phyloP scores from a whole-genome alignment of 2,888 invertebrate species.

The Troilus luridus region DNA sequence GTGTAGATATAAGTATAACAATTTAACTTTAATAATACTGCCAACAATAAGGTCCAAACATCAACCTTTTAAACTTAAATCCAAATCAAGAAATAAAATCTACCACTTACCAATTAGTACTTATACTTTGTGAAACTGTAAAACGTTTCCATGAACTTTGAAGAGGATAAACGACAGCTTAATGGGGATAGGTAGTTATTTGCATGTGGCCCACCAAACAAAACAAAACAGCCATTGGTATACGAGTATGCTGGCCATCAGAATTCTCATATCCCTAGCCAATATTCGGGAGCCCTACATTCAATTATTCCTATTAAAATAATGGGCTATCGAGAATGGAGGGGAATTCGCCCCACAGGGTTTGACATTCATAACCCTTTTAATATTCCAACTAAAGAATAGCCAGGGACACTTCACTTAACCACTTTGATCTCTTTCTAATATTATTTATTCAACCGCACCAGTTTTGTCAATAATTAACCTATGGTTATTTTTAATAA shows the following conservation, averaged over 20 bases:
- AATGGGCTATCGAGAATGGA: neutral
- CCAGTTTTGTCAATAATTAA: neutral
- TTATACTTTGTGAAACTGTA: neutral
- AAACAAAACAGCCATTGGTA: neutral
- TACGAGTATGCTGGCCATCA: neutral
- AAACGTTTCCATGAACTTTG: neutral
- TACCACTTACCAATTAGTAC: no score
- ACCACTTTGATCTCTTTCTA: neutral
- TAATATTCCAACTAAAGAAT: neutral
- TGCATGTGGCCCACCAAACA: neutral
- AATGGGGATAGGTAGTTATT: neutral
- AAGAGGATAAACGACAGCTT: neutral
- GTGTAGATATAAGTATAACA: no score
- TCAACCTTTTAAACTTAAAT: no score
- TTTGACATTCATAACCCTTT: slow-evolving; percentile 21
- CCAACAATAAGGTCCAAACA: no score
- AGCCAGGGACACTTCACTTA: neutral
- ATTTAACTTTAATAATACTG: no score
- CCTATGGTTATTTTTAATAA: no score
- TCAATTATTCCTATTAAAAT: slow-evolving; percentile 7
- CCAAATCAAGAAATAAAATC: no score
- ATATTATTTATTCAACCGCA: neutral
- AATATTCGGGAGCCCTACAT: neutral
- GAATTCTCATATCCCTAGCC: neutral
- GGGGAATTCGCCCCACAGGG: neutral